Evolutionary conservation across 2,888 invertebrate species (phyloP).

Genomic region (Dolomedes plantarius): DNA sequence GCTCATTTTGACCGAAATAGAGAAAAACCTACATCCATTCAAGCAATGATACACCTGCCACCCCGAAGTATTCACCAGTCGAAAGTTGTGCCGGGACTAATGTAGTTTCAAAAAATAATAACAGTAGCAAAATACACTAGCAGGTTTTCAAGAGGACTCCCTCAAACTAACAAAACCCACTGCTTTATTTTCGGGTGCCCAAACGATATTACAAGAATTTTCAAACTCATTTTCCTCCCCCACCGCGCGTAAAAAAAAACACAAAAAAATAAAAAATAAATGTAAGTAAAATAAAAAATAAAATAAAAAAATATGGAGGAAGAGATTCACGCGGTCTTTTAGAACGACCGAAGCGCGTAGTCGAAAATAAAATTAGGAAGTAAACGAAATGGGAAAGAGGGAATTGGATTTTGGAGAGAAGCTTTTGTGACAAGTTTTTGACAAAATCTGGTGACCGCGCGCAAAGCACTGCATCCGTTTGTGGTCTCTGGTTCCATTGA

Average conservation of each 20-base stretch:
- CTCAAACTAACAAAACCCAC: neutral
- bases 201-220: constrained; percentile 37
- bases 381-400: constrained; percentile 34
- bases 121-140: too few relatives aligned
- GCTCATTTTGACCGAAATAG: too few relatives aligned
- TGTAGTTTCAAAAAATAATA: too few relatives aligned
- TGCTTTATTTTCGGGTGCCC: neutral
- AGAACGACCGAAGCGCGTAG: constrained; percentile 9
- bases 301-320: neutral
- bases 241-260: neutral
- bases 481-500: constrained; percentile 41
- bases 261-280: too few relatives aligned
- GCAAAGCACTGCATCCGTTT: constrained; percentile 32
- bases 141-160: too few relatives aligned
- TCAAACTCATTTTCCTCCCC: constrained; percentile 29
- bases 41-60: too few relatives aligned
- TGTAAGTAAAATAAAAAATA: neutral
- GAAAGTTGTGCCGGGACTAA: too few relatives aligned
- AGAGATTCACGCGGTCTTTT: neutral
- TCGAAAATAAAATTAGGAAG: constrained; percentile 67
- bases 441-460: constrained; percentile 60
- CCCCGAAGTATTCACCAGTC: too few relatives aligned
- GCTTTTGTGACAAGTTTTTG: constrained; percentile 65
- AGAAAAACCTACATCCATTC: too few relatives aligned
- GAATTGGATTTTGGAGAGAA: constrained; percentile 51